A percentile compares a stretch with the other conserved stretches of the same genome.
Conservation (phyloP, 2,113 vertebrate species). For the Gnathonemus echidnorhynchus region DNA sequence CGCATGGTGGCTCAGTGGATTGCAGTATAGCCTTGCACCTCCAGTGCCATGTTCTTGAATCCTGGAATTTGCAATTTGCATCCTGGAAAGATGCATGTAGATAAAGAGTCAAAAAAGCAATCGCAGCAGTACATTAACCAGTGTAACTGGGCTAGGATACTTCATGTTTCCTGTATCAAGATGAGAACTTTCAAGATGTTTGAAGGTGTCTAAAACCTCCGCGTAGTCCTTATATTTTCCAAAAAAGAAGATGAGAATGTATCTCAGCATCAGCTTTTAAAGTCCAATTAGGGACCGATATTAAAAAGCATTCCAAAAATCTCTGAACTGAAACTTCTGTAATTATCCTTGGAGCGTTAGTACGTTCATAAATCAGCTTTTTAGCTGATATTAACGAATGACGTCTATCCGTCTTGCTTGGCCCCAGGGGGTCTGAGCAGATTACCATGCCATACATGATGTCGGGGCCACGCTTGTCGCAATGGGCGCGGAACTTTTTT, state of each 20-base stretch:
- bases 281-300: constrained; percentile 45
- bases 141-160: neutral
- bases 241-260: constrained; percentile 27
- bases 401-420: neutral
- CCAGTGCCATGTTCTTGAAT: neutral
- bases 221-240: constrained; percentile 29
- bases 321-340: constrained; percentile 20
- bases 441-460: no score
- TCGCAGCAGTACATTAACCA: neutral
- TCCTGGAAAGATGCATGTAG: neutral
- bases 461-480: neutral
- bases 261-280: constrained; percentile 29
- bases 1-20: neutral
- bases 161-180: neutral
- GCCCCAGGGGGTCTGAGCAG: neutral
- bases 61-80: neutral
- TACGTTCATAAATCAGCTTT: constrained; percentile 39
- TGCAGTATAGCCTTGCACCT: neutral
- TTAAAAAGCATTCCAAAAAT: constrained; percentile 37
- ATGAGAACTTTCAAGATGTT: constrained; percentile 25
- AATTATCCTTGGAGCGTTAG: constrained; percentile 37
- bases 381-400: constrained; percentile 22
- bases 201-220: constrained; percentile 26
- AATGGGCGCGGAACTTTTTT: neutral
- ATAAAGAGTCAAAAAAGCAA: neutral